phyloP scores from a whole-genome alignment of 2,888 invertebrate species.

The Hypena proboscidalis region DNA sequence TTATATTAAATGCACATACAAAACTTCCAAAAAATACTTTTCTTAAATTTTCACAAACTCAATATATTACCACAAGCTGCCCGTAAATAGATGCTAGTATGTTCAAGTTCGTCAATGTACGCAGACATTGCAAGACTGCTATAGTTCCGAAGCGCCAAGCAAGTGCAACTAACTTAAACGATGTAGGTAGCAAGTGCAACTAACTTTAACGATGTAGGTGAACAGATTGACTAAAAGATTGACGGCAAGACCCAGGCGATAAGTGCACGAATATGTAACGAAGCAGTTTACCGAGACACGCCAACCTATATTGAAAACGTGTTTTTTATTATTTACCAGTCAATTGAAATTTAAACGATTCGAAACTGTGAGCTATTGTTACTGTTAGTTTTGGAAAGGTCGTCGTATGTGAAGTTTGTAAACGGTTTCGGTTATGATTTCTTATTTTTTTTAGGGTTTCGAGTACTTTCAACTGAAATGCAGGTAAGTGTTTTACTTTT shows the following conservation, averaged over 20 bases:
- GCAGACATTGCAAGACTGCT: slow-evolving; percentile 56
- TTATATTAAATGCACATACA: too few relatives aligned
- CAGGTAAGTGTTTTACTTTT: too few relatives aligned
- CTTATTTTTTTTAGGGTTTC: too few relatives aligned
- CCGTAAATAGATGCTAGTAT: slow-evolving; percentile 88
- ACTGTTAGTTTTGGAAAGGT: slow-evolving; percentile 4
- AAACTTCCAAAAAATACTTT: background rate
- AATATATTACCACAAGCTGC: slow-evolving; percentile 75
- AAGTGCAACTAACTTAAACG: slow-evolving; percentile 46
- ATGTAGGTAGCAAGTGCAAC: slow-evolving; percentile 44
- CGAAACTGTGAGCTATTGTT: slow-evolving; percentile 20
- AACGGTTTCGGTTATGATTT: background rate
- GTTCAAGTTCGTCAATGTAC: slow-evolving; percentile 75
- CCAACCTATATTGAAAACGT: slow-evolving; percentile 61
- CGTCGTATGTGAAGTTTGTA: background rate
- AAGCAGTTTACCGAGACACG: slow-evolving; percentile 71
- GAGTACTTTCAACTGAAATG: too few relatives aligned
- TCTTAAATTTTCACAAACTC: background rate
- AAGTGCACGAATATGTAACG: slow-evolving; percentile 62
- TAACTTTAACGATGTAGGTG: slow-evolving; percentile 45
- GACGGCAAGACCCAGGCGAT: slow-evolving; percentile 58
- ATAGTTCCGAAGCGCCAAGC: slow-evolving; percentile 17
- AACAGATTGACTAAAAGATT: slow-evolving; percentile 55
- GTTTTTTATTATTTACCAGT: slow-evolving; percentile 54
- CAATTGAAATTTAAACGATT: slow-evolving; percentile 65